Percentiles rank a stretch among this genome's conserved stretches.
phyloP scores from a whole-genome alignment of 2,797 vertebrate genomes.

The Rhabdomys pumilio region DNA sequence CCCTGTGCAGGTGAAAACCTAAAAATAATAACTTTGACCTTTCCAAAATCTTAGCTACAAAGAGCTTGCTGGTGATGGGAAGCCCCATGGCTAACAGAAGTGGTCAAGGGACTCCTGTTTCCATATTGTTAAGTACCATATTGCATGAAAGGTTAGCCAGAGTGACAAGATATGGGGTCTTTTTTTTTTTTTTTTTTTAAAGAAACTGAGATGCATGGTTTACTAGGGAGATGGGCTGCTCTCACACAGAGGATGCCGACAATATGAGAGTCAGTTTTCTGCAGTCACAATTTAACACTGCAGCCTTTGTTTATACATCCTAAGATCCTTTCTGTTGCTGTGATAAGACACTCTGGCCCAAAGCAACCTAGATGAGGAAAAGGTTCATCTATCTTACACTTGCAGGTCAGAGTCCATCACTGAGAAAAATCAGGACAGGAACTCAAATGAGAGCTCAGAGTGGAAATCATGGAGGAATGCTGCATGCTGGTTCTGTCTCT shows the following conservation, averaged over 20 bases:
- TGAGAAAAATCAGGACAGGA: background rate
- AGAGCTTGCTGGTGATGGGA: background rate
- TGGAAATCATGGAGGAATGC: background rate
- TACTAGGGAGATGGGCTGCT: background rate
- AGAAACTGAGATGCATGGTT: background rate
- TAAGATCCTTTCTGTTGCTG: background rate
- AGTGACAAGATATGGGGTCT: background rate
- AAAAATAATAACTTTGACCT: background rate
- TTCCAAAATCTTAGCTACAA: background rate
- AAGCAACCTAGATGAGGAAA: background rate
- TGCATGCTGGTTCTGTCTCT: background rate
- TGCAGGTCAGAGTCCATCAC: background rate
- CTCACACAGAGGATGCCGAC: background rate
- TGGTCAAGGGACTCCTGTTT: background rate
- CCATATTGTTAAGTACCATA: background rate
- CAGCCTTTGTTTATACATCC: background rate
- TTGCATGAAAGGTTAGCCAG: background rate
- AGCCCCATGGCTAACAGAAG: no score
- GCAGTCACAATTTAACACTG: background rate
- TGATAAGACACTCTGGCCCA: background rate
- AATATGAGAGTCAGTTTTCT: background rate
- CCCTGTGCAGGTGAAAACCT: background rate
- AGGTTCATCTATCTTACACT: background rate
- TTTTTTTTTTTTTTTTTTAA: background rate
- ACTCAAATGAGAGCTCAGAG: background rate